Evolutionary conservation across 2,113 vertebrate species (phyloP), one percentile per base, ranked within the genome.

Genomic region (Silurus glanis): DNA sequence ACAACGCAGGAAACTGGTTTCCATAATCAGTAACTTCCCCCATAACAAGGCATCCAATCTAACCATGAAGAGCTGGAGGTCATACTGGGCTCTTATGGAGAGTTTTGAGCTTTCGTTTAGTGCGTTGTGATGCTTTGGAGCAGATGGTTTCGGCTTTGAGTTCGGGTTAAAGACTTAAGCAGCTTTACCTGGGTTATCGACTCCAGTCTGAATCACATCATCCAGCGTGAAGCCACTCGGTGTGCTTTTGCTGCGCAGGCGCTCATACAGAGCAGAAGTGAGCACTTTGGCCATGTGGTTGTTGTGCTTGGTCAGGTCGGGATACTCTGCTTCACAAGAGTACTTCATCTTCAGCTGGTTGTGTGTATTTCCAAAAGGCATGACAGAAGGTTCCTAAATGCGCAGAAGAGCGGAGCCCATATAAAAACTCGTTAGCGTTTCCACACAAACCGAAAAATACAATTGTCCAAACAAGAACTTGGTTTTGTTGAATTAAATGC

Each of bases 351-450:
- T 99, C 92, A 95, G 3, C 78, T 94, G 79, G 92, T 98, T 98
- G 95, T 98, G 98, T 86, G 95, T 97, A 93, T 97, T 98, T 88
- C 97, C 96, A 93, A 99, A 99, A 82, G 98, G 97, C 97, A 99
- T 99, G 94, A 88, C 91, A 94, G 94, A 51, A 23, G 72, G 59
- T 76, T 12, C 5, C 83, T 85, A 82, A 53, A n/a, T 4, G 23
- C 13, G 53, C 23, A 9, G 49, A 13, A 49, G 61, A 76, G 28
- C 21, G n/a, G 55, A 66, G 13, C 14, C 37, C 62, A 56, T 75
- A 78, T 47, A 86, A 25, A 72, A 45, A 66, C 9, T 28, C 76
- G 7, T 75, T 47, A 45, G 62, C 0, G 55, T 51, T n/a, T 85
- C 71, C 37, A 37, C 45, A 78, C 10, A 51, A 49, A 5, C 37